Base-by-base conservation (phyloP, 2,797 vertebrate genomes). In the Argentina silus region DNA sequence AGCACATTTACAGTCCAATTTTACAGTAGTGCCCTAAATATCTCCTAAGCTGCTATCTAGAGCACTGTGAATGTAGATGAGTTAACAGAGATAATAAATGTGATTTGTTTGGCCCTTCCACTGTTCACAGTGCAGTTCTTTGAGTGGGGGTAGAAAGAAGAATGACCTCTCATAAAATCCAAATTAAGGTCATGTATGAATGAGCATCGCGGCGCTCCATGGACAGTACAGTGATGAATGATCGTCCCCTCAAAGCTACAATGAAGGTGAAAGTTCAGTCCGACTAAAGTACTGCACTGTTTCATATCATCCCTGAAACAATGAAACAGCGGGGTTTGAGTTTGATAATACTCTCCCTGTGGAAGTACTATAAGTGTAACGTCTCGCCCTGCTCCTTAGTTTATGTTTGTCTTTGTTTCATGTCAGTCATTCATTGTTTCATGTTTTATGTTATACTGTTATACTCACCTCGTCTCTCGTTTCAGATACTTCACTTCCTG, bases 171-270 rank as follows among this genome's bases (percentile, higher is more conserved):
- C 88, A 87, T 91, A 90, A 91, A 90, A 85, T 84, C 81, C 81
- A 86, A 89, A 93, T 92, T 89, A 90, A 85, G 82, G 84, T 90
- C 90, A 90, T 91, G 89, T 90, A 85, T 88, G 89, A 91, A 85
- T 90, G 86, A 90, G 87, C 82, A 78, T 79, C 47, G 21, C 74
- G 27, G 27, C 82, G 86, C 70, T 78, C 68, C 42, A 70, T 83
- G 81, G 78, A 84, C 77, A 77, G 80, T 81, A 81, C 85, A 70
- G 85, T 88, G 90, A 91, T 90, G 87, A 88, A 92, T 91, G 82
- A 59, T 44, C 2, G 15, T 84, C 73, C 76, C 72, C 61, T 86
- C 74, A 76, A 77, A 80, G 82, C 76, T 71, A 66, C 71, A 36
- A 70, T 85, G 86, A 88, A 91, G 89, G 89, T 88, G 83, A 90